Evolutionary conservation across 2,113 vertebrate species (phyloP).

Genomic region (Canis aureus): DNA sequence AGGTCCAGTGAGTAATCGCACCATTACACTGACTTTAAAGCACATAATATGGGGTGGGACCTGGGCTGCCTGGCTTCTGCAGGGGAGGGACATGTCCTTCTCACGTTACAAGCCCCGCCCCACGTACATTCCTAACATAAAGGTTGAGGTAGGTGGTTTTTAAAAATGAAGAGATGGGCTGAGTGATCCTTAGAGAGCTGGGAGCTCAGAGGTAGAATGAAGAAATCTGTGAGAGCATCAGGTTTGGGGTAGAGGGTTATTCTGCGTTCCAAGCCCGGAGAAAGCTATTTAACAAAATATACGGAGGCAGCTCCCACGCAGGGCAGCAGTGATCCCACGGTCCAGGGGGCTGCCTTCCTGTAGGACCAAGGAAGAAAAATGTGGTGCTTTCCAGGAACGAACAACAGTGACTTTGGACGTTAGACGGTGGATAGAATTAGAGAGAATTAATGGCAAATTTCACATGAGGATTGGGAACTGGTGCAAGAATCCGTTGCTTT

Average conservation of each 20-base stretch:
- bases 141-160: not conserved
- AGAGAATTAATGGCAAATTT: not conserved
- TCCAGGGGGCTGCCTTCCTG: not conserved
- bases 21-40: not conserved
- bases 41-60: not conserved
- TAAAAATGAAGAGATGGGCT: not conserved
- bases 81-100: not conserved
- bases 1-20: not conserved
- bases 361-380: not conserved
- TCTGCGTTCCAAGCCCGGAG: not conserved
- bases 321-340: not conserved
- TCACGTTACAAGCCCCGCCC: not conserved
- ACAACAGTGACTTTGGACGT: not conserved
- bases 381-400: not conserved
- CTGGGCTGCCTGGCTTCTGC: not conserved
- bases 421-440: not conserved
- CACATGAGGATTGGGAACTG: not conserved
- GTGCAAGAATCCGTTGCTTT: not conserved
- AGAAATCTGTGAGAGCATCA: not conserved
- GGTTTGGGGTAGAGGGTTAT: not conserved
- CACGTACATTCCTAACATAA: not conserved
- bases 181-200: not conserved
- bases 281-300: not conserved
- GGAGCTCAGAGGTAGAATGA: not conserved
- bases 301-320: not conserved